Percentiles rank a stretch among this genome's conserved stretches.
phyloP scores from a whole-genome alignment of 1,140 invertebrate species.

The Brachionus rubens region DNA sequence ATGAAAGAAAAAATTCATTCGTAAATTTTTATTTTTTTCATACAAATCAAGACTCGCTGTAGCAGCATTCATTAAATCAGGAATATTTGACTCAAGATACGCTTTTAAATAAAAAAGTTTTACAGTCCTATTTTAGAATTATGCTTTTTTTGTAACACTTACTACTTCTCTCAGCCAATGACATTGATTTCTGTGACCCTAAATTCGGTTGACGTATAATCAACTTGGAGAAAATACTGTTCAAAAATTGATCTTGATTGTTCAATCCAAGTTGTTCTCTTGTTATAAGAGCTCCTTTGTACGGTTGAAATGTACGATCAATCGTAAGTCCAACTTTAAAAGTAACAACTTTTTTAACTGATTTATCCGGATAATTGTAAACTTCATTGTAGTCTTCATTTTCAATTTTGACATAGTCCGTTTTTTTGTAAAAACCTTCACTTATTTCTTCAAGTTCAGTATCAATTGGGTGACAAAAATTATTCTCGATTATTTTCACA shows the following conservation, averaged over 20 bases:
- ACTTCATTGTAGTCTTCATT: conserved; percentile 6
- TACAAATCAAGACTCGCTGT: conserved; percentile 54
- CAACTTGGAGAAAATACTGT: conserved; percentile 22
- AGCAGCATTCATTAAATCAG: conserved; percentile 51
- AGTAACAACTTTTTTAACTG: conserved; percentile 51
- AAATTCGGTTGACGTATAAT: conserved; percentile 24
- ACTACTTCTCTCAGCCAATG: conserved; percentile 1
- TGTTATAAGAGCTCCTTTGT: conserved; percentile 54
- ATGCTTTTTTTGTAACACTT: no score
- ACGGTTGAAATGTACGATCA: conserved; percentile 55
- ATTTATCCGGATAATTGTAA: conserved; percentile 25
- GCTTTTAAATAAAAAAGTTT: conserved; percentile 48
- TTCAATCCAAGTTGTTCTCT: conserved; percentile 51
- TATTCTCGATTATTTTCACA: conserved; percentile 52
- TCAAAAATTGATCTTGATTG: not conserved
- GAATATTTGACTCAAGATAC: conserved; percentile 52
- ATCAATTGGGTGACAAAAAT: conserved; percentile 53
- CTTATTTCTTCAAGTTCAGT: conserved; percentile 6
- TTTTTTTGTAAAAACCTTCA: conserved; percentile 24
- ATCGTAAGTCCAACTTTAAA: conserved; percentile 57
- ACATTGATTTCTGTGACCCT: not conserved
- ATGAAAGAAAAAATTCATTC: conserved; percentile 57
- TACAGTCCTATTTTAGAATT: no score
- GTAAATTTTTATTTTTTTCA: conserved; percentile 54
- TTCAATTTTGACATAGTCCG: conserved; percentile 21